Evolutionary conservation across 2,797 vertebrate genomes (phyloP), one percentile per base, ranked within the genome.

Genomic region (Triplophysa yarkandensis): DNA sequence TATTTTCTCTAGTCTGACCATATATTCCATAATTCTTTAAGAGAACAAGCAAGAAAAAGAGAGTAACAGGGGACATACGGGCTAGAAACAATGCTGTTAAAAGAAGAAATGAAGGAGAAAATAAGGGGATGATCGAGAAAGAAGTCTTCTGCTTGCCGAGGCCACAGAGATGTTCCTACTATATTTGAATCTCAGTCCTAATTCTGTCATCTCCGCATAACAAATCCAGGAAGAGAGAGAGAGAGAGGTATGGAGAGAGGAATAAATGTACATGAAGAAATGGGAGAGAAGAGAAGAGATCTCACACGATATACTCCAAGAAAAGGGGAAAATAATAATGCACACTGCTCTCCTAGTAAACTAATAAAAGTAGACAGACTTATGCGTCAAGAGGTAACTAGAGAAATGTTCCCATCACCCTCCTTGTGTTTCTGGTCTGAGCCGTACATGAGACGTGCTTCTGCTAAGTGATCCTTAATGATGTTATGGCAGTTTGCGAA

Each of bases 201-300:
- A 90, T 89, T 91, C 88, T 90, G 88, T 90, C 89, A 89, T 84
- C 80, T 76, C 80, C 79, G 75, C 83, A 77, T 81, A 83, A 74
- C 23, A 84, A 81, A 81, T 85, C 84, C 72, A 80, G 50, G 65
- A 41, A 69, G 34, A 7, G 27, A 36, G 41, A 43, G 14, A 43
- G 13, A 43, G 41, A 43, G 39, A 43, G 13, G 16, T 13, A 43
- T 13, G 16, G 13, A 43, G 39, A 43, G 39, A 43, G 3, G 16
- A n/a, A n/a, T n/a, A n/a, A n/a, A n/a, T n/a, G n/a, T n/a, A n/a
- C n/a, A n/a, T n/a, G n/a, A n/a, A n/a, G n/a, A n/a, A n/a, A n/a
- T n/a, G n/a, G n/a, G n/a, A n/a, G n/a, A n/a, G n/a, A n/a, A n/a
- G n/a, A n/a, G n/a, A n/a, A n/a, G n/a, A n/a, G n/a, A n/a, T n/a